Base-by-base conservation (phyloP, 2,888 invertebrate species). In the Clitarchus hookeri region DNA sequence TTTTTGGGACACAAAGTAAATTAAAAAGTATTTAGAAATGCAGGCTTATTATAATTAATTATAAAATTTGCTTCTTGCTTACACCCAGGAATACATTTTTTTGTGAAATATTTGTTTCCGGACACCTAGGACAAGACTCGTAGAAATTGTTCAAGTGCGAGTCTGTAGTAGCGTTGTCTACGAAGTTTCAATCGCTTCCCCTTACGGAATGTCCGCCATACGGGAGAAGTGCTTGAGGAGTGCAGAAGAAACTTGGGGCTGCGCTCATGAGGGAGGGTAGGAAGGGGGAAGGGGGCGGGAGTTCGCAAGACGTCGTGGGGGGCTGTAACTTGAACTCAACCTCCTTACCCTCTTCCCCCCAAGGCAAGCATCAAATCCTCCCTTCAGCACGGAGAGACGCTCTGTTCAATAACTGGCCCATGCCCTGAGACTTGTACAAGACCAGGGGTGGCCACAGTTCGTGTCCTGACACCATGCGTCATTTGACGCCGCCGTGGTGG, bases 121-220 rank as follows among this genome's bases (percentile, higher is more conserved):
- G 36, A 36, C 4, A 36, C 36, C 36, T 4, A 36, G 36, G 36
- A 36, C 36, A 36, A 36, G 36, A 4, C 36, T 36, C 36, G 36
- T 36, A 36, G 36, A 36, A 36, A 36, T 1, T 36, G 36, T 36
- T 36, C 4, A 36, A 36, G 4, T 36, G 4, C 36, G 36, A 36
- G 36, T 36, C 36, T 36, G 2, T 36, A 93, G 92, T 65, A 36
- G 8, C 11, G 16, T 65, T 19, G 16, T 48, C 48, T 13, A 48
- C 12, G 16, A 48, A 48, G 48, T 48, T 48, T 48, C 16, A 11
- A 48, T 48, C 48, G 48, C 12, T 48, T 36, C 6, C 11, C 48
- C 48, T 48, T 8, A 8, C 6, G 48, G 48, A 16, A 48, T 8
- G 48, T 16, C 11, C 48, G 48, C n/a, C n/a, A 12, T 23, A 23